A percentile compares a stretch with the other conserved stretches of the same genome.
These are phyloP conservation scores for Barbus barbus DNA, from an alignment of 2,113 vertebrate genomes.

Conservation along the genomic window DNA sequence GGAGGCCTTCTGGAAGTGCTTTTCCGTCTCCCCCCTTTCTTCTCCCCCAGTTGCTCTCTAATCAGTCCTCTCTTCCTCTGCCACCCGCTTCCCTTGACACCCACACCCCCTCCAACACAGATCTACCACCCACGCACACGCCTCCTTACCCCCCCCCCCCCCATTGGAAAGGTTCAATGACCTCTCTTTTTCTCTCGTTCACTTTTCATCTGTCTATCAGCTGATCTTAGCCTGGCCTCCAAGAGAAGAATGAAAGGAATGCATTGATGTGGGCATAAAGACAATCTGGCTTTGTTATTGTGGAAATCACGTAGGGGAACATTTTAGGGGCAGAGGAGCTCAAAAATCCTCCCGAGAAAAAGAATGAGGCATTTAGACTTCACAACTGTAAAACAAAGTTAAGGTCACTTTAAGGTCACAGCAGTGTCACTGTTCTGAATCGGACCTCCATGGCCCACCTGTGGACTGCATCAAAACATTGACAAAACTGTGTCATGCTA, in stretches of 20 bases:
- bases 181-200: constrained; percentile 34
- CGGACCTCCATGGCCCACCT: constrained; percentile 27
- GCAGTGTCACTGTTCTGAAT: neutral
- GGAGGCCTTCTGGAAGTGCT: constrained; percentile 52
- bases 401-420: neutral
- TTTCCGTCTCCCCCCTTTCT: constrained; percentile 43
- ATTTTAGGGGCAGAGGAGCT: constrained; percentile 23
- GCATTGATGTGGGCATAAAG: constrained; percentile 48
- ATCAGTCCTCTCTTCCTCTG: constrained; percentile 48
- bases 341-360: neutral
- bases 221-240: constrained; percentile 51
- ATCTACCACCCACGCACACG: constrained; percentile 37
- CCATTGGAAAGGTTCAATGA: constrained; percentile 49
- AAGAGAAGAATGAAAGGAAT: constrained; percentile 55
- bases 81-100: constrained; percentile 48
- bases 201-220: constrained; percentile 44
- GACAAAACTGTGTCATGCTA: constrained; percentile 9
- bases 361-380: neutral
- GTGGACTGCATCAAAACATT: constrained; percentile 34
- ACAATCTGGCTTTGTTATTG: constrained; percentile 55
- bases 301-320: constrained; percentile 22
- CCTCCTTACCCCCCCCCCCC: constrained; percentile 38
- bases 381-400: constrained; percentile 7
- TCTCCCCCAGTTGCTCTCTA: constrained; percentile 45
- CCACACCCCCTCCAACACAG: constrained; percentile 41